Evolutionary conservation across 1,140 invertebrate genomes (phyloP), one percentile per base, ranked within the genome.

Genomic region (Drosophila nigrodunni): DNA sequence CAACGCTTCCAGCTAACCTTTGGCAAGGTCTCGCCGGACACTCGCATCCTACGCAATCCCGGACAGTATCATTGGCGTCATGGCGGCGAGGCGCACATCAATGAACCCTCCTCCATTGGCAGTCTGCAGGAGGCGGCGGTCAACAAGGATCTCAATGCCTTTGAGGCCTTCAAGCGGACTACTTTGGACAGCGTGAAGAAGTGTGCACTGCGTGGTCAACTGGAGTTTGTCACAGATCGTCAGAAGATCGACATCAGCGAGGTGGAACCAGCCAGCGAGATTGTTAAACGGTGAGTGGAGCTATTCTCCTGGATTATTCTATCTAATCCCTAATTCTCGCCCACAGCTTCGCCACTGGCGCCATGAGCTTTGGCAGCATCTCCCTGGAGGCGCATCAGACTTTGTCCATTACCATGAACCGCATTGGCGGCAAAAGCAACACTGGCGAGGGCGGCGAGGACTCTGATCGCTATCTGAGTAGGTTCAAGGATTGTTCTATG

Each of bases 51-150:
- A 7, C 95, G 97, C 65, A 99, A 99, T 94, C 98, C 98, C 39
- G 99, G 99, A 34, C 95, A 96, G 75, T 99, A 97, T 90, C 98
- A 99, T 93, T 99, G 98, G 98, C 94, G 98, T 85, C 95, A 96
- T 72, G 99, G 98, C 3, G 99, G 99, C 9, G 99, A 99, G 93
- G 98, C 98, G 81, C 99, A 99, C 93, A 96, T 99, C 80, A 99
- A 99, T 92, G 98, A 99, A 92, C 99, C 99, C 0, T 93, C 95
- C 44, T 97, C 97, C 74, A 97, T 99, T 90, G 98, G 97, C 37
- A 97, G 97, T 90, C 93, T 99, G n/a, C 97, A 98, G 90, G 94
- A 99, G 93, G 98, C 98, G 9, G 96, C 97, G 0, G 92, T 94
- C 47, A 95, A 94, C 46, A 99, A 99, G 69, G 98, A 95, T 86